These are phyloP conservation scores for Temnothorax ravouxi DNA, from an alignment of 2,888 invertebrate species.

Conservation along the genomic window DNA sequence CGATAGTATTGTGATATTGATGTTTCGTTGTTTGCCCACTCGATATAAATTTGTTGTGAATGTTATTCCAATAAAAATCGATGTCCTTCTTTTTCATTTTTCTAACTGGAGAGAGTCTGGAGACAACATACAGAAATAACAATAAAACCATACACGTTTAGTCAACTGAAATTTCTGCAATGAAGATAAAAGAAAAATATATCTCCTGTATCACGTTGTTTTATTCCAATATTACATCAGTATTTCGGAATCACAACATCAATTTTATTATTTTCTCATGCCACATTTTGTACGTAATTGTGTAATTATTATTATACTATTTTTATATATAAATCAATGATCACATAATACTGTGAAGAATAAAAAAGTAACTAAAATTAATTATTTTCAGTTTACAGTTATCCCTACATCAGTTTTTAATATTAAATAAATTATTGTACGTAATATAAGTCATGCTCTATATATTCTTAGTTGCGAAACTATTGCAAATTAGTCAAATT, in stretches of 20 bases:
- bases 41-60: background rate
- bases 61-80: background rate
- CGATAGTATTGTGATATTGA: background rate
- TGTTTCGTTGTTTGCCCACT: background rate
- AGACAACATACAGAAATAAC: background rate
- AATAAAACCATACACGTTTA: background rate
- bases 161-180: background rate
- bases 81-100: background rate
- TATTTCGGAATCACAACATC: background rate
- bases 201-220: background rate
- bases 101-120: background rate
- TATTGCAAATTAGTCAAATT: constrained; percentile 24
- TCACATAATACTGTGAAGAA: background rate
- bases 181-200: background rate
- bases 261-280: background rate
- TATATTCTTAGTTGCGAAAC: constrained; percentile 1
- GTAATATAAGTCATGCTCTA: background rate
- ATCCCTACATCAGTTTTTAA: background rate
- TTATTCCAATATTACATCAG: background rate
- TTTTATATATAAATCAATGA: background rate
- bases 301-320: background rate
- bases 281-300: background rate
- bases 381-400: background rate
- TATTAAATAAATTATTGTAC: constrained; percentile 19
- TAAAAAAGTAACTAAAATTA: background rate